Base-by-base conservation (phyloP, 1,140 invertebrate species). In the Drosophila mayri region DNA sequence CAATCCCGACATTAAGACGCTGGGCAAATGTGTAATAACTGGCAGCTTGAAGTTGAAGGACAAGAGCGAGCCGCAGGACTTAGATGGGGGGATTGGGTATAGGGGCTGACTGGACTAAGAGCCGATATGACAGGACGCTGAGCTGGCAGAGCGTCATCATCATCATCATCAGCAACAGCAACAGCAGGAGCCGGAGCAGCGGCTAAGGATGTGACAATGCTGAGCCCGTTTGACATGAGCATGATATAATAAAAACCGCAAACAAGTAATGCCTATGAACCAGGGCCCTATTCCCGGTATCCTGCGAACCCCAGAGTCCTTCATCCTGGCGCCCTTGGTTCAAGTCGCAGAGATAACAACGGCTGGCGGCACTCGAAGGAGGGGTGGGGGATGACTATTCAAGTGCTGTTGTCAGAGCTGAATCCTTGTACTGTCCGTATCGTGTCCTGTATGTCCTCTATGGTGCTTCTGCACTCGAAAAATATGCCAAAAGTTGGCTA, bases 221-320 rank as follows among this genome's bases (percentile, higher is more conserved):
- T 87, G 84, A 87, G 84, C 79, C 79, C 84, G 82, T 88, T 83
- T 87, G 84, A 87, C 84, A 87, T 78, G 75, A 83, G 72, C 64
- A 88, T 88, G 86, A 88, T 87, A 88, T 83, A 87, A 87, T 87
- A 87, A 88, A 88, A 88, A 88, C 84, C 84, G 72, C 84, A 87
- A 88, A 86, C 83, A 86, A 86, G 83, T 79, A 82, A 87, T 81
- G 79, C 76, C 83, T 82, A 72, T 32, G 70, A 58, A 28, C 35
- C 40, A 4, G 30, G n/a, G 28, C 43, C 2, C 18, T 18, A 30
- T 14, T n/a, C 41, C 16, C 12, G 18, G 20, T 46, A 28, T 46
- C 55, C 55, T 22, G 52, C 22, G 14, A 57, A 63, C 60, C 47
- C 52, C 52, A 54, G 50, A 30, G 25, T 65, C 62, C 30, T 20